These are phyloP conservation scores for Lepeophtheirus salmonis DNA, from an alignment of 1,140 invertebrate species.

Conservation along the genomic window DNA sequence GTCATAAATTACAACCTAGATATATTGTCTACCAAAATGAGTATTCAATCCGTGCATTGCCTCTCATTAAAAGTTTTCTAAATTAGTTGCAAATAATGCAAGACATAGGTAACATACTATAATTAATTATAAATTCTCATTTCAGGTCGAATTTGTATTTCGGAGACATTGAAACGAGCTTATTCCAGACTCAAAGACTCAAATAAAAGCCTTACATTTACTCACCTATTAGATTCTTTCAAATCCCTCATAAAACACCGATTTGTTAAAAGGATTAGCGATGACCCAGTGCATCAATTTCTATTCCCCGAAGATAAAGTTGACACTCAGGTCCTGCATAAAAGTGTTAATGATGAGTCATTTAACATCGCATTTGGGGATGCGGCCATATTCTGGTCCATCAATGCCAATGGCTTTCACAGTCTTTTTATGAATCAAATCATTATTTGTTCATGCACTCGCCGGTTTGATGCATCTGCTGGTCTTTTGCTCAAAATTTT, in stretches of 20 bases:
- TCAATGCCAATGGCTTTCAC: conserved; percentile 20
- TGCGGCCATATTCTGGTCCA: conserved; percentile 18
- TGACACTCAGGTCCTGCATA: not conserved
- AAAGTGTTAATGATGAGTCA: not conserved
- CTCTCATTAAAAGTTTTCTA: no score
- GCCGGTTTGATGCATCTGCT: conserved; percentile 14
- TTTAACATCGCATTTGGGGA: conserved; percentile 10
- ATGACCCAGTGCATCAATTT: not conserved
- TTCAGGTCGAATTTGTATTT: not conserved
- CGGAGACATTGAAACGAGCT: not conserved
- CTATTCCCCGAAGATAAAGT: not conserved
- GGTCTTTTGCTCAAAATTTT: conserved; percentile 15
- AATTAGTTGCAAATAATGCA: no score
- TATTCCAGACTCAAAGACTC: not conserved
- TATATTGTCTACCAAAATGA: no score
- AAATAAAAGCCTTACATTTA: not conserved
- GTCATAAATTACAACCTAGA: no score
- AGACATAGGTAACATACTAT: no score
- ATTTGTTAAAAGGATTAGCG: not conserved
- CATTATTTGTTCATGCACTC: conserved; percentile 18
- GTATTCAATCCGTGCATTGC: no score
- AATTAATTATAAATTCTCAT: no score
- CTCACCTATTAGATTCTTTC: not conserved
- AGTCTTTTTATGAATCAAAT: conserved; percentile 19
- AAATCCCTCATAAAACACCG: not conserved